Conservation (phyloP, 1,140 invertebrate species). For the Mizuhopecten yessoensis region DNA sequence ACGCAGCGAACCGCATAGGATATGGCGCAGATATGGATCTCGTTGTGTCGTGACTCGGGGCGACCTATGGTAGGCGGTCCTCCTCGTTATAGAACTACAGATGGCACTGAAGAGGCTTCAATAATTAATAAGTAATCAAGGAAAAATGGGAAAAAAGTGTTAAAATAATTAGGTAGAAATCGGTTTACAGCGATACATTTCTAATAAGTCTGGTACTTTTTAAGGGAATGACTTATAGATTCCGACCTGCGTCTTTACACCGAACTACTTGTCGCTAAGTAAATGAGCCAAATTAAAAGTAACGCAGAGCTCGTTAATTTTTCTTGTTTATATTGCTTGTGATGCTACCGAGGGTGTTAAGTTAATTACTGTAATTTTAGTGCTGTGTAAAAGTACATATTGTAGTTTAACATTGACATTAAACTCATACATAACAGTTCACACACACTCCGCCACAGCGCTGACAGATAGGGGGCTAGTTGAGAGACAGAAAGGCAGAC, state of each 20-base stretch:
- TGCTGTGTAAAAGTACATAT: background rate
- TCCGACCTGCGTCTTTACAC: background rate
- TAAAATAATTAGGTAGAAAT: conserved; percentile 14
- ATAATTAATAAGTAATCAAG: conserved; percentile 16
- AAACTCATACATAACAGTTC: background rate
- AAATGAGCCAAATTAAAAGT: background rate
- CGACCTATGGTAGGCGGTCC: background rate
- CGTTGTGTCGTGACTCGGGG: background rate
- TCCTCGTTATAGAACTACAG: background rate
- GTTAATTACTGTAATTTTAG: background rate
- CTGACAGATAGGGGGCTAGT: too few species aligned
- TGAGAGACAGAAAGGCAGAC: too few species aligned
- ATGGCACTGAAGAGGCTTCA: background rate
- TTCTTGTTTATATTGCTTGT: conserved; percentile 13
- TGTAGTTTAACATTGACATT: background rate
- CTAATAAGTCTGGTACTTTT: background rate
- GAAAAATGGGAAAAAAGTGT: background rate
- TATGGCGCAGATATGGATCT: background rate
- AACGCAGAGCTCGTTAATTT: background rate
- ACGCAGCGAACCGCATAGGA: background rate
- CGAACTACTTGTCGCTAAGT: background rate
- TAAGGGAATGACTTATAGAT: background rate
- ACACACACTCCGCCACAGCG: background rate
- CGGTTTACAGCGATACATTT: background rate
- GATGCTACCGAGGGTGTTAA: background rate